Evolutionary conservation across 2,888 invertebrate genomes (phyloP).

Genomic region (Aradus depressus): DNA sequence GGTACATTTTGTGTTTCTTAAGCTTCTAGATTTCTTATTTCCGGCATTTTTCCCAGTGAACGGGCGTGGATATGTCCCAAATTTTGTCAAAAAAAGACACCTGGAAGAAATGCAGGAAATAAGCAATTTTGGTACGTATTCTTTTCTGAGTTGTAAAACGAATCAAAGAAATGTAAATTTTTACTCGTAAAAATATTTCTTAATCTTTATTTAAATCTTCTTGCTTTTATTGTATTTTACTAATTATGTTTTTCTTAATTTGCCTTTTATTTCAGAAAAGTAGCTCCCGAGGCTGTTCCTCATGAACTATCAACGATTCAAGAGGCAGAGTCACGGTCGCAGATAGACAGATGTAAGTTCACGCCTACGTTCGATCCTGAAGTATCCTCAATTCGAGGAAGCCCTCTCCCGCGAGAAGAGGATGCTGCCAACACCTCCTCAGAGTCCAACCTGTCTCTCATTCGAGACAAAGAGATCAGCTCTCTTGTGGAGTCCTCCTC

Average conservation of each 20-base stretch:
- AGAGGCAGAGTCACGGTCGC: neutral
- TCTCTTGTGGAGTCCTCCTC: slow-evolving; percentile 5
- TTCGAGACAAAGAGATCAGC: slow-evolving; percentile 7
- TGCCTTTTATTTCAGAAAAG: neutral
- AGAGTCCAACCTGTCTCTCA: slow-evolving; percentile 5
- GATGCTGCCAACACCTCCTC: neutral
- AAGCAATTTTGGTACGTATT: too few relatives aligned
- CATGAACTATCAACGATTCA: slow-evolving; percentile 11
- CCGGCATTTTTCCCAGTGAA: too few relatives aligned
- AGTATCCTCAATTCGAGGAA: slow-evolving; percentile 9
- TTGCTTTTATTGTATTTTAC: neutral
- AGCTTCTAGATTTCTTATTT: too few relatives aligned
- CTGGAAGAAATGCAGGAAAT: too few relatives aligned
- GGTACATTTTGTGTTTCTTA: too few relatives aligned
- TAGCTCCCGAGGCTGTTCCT: neutral
- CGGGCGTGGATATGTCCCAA: too few relatives aligned
- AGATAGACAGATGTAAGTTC: neutral
- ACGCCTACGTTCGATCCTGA: slow-evolving; percentile 5
- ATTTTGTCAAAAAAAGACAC: too few relatives aligned
- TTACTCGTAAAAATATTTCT: too few relatives aligned
- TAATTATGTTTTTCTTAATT: neutral
- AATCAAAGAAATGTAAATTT: too few relatives aligned
- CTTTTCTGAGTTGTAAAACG: too few relatives aligned
- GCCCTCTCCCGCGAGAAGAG: neutral
- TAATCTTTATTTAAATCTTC: too few relatives aligned